These are phyloP conservation scores for Seriola quinqueradiata DNA, from an alignment of 2,113 vertebrate genomes.

Conservation along the genomic window DNA sequence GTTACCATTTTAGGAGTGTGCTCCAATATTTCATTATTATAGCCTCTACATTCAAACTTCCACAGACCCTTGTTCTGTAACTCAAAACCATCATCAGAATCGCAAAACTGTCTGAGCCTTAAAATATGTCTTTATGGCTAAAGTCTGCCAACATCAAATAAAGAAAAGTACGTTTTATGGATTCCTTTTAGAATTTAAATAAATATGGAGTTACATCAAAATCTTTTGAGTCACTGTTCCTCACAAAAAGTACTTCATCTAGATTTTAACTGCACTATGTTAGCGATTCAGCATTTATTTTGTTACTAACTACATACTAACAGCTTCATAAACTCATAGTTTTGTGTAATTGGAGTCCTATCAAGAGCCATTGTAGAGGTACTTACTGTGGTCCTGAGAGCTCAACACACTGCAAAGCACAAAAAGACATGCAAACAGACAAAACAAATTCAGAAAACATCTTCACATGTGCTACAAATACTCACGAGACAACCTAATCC, in stretches of 20 bases:
- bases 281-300: not conserved
- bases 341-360: too few relatives aligned
- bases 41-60: conserved; percentile 36
- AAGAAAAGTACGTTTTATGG: conserved; percentile 46
- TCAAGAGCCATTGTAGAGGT: not conserved
- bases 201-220: conserved; percentile 12
- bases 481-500: too few relatives aligned
- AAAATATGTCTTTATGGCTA: conserved; percentile 49
- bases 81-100: conserved; percentile 49
- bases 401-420: too few relatives aligned
- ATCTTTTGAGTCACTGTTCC: conserved; percentile 18
- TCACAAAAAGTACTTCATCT: conserved; percentile 15
- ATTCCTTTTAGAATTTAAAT: conserved; percentile 37
- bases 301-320: too few relatives aligned
- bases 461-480: too few relatives aligned
- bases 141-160: conserved; percentile 58
- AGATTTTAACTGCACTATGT: not conserved
- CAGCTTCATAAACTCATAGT: too few relatives aligned
- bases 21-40: conserved; percentile 60
- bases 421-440: too few relatives aligned
- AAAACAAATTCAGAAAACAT: too few relatives aligned
- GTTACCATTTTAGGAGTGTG: conserved; percentile 41
- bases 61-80: conserved; percentile 33
- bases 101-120: conserved; percentile 50
- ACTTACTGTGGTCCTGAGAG: too few relatives aligned